Base-by-base conservation (phyloP, 2,888 invertebrate species). In the Maniola hyperantus region DNA sequence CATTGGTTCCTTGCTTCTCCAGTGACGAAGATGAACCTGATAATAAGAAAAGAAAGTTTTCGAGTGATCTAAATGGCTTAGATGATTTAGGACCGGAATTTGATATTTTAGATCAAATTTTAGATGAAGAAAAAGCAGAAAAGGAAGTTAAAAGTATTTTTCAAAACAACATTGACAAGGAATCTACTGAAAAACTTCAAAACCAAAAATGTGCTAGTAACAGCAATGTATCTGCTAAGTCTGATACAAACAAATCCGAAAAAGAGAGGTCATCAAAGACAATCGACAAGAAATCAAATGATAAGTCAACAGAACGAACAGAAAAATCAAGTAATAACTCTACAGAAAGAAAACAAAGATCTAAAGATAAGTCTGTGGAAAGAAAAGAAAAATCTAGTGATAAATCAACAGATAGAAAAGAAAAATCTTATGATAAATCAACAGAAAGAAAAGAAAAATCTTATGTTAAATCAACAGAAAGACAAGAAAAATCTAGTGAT, bases 11-110 rank as follows among this genome's bases (percentile, higher is more conserved):
- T 65, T 90, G 89, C 73, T 92, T 92, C 76, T 93, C 92, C 44
- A 92, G 92, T 83, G 93, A 93, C 80, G 93, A 92, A 75, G 91
- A 92, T 55, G 92, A 91, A 75, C 88, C 91, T 66, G 79, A 81
- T 11, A 64, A 65, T 18, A 92, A 92, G 69, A 92, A 89, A 79
- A 76, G 68, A 36, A 92, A 89, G 76, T 53, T 86, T 59, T 83
- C 89, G 59, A 80, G 72, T 79, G 91, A 91, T 70, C 77, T 92
- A 1, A 89, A 90, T 77, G 87, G 85, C 6, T 78, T 93, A 51
- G 92, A 92, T 83, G 91, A 92, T 63, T 78, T 93, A 68, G 91
- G 90, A 6, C 81, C 89, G 66, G 93, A 93, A 76, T 93, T 93
- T 86, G 93, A 93, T 78, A 91, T 93, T 53, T 78, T 93, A 68